Percentiles rank a stretch among this genome's conserved stretches.
phyloP scores from a whole-genome alignment of 2,113 vertebrate species.

The Malurus melanocephalus region DNA sequence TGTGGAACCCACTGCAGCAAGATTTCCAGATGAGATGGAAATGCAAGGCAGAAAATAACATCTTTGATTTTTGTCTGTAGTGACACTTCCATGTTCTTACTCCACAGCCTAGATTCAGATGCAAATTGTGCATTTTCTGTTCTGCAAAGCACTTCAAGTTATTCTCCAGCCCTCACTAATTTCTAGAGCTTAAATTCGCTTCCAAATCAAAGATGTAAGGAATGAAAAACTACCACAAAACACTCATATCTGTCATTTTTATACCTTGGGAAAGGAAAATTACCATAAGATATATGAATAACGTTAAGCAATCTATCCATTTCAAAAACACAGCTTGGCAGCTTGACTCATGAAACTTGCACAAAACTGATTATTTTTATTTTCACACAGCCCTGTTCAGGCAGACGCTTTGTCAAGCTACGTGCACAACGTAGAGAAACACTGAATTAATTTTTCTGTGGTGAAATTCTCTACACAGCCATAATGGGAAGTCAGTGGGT shows the following conservation, averaged over 20 bases:
- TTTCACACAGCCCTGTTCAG: neutral
- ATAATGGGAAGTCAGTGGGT: neutral
- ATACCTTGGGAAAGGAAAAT: neutral
- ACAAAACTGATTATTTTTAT: conserved; percentile 21
- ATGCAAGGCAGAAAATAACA: neutral
- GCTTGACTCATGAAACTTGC: conserved; percentile 5
- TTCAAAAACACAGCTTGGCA: conserved; percentile 1
- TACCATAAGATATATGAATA: conserved; percentile 15
- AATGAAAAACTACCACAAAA: neutral
- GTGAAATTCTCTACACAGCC: neutral
- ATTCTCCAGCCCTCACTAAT: neutral
- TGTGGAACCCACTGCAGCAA: neutral
- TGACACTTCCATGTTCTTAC: neutral
- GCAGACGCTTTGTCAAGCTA: neutral
- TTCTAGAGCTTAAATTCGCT: conserved; percentile 2
- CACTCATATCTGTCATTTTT: neutral
- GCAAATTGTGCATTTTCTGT: neutral
- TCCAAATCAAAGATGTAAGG: neutral
- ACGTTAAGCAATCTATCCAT: neutral
- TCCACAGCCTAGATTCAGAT: neutral
- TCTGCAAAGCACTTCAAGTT: neutral
- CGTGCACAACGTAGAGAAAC: neutral
- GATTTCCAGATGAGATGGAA: neutral
- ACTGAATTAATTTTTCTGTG: neutral
- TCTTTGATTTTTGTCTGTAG: neutral